These are phyloP conservation scores for Drosophila erecta DNA, from an alignment of 1,140 invertebrate species.

Conservation along the genomic window DNA sequence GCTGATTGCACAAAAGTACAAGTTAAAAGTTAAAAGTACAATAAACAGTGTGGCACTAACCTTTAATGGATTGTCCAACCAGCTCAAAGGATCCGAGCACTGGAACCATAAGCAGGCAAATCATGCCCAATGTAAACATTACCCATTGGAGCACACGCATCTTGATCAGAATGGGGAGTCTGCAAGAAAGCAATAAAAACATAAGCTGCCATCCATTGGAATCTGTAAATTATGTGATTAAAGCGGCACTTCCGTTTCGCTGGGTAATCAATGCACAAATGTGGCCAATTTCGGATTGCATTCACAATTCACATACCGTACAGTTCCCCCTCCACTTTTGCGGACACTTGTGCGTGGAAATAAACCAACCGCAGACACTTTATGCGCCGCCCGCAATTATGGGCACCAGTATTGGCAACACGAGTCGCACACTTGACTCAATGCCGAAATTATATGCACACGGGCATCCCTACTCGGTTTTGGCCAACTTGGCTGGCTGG, in stretches of 20 bases:
- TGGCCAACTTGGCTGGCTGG: conserved; percentile 26
- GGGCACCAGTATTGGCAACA: conserved; percentile 67
- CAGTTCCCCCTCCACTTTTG: conserved; percentile 6
- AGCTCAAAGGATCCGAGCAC: conserved; percentile 47
- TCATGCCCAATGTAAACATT: conserved; percentile 24
- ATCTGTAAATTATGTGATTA: conserved; percentile 8
- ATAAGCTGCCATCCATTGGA: not conserved
- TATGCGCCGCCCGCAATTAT: conserved; percentile 52
- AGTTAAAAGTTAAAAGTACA: not conserved
- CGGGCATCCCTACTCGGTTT: conserved; percentile 31
- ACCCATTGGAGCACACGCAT: conserved; percentile 32
- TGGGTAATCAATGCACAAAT: conserved; percentile 31
- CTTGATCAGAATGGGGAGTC: conserved; percentile 25
- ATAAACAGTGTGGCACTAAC: conserved; percentile 23
- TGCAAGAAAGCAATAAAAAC: conserved; percentile 26
- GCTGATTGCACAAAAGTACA: too few relatives aligned
- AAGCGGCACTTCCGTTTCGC: conserved; percentile 5
- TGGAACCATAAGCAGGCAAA: conserved; percentile 10
- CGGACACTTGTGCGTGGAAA: conserved; percentile 32
- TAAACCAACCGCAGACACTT: conserved; percentile 63
- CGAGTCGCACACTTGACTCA: conserved; percentile 39
- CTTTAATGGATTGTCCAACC: conserved; percentile 61
- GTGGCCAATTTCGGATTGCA: conserved; percentile 14
- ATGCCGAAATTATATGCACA: conserved; percentile 39
- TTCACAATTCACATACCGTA: conserved; percentile 4